phyloP scores from a whole-genome alignment of 2,888 invertebrate species.

The Drosophila fungiperda region DNA sequence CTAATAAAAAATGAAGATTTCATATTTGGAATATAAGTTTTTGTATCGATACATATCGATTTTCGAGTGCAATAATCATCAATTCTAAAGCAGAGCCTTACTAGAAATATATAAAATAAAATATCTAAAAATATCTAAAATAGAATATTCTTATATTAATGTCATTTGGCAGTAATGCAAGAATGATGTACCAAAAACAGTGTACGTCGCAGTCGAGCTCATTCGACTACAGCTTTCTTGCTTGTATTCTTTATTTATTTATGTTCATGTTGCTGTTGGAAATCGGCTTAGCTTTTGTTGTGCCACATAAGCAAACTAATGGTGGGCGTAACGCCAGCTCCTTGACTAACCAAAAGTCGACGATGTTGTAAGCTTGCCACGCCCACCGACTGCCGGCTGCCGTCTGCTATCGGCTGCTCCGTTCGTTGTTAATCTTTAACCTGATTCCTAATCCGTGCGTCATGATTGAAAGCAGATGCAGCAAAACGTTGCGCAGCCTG shows the following conservation, averaged over 20 bases:
- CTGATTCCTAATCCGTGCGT: conserved; percentile 76
- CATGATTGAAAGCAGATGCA: conserved; percentile 77
- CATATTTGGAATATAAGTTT: background rate
- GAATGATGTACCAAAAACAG: no score
- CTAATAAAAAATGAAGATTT: background rate
- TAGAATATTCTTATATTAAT: background rate
- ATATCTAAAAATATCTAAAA: background rate
- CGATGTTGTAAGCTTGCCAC: conserved; percentile 11
- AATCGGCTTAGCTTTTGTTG: conserved; percentile 48
- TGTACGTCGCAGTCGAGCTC: background rate
- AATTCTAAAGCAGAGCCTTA: background rate
- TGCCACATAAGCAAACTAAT: conserved; percentile 22
- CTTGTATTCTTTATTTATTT: background rate
- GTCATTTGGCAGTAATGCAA: no score
- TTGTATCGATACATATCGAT: background rate
- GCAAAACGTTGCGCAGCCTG: conserved; percentile 60
- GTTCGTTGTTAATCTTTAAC: conserved; percentile 72
- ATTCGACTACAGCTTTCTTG: background rate
- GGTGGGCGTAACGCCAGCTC: conserved; percentile 39
- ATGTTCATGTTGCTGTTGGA: conserved; percentile 18
- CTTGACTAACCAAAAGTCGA: conserved; percentile 28
- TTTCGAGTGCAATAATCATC: background rate
- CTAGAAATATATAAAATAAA: background rate
- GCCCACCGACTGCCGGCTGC: background rate
- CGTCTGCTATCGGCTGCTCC: background rate